These are phyloP conservation scores for Psettodes erumei DNA, from an alignment of 2,113 vertebrate species.

Conservation along the genomic window DNA sequence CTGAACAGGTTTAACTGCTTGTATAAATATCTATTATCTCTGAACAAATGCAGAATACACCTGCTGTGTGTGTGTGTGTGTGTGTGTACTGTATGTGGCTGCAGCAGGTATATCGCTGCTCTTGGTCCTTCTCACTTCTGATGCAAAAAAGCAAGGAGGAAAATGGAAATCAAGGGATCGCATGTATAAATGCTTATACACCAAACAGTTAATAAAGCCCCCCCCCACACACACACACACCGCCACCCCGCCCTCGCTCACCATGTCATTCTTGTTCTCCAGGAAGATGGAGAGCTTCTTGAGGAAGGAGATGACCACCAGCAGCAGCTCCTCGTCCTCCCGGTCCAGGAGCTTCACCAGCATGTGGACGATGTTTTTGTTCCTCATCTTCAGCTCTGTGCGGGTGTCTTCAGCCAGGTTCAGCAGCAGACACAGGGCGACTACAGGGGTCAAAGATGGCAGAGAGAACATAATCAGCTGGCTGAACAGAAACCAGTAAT, in stretches of 20 bases:
- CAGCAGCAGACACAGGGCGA: constrained; percentile 91
- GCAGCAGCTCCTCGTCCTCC: constrained; percentile 91
- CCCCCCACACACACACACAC: not conserved
- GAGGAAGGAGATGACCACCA: constrained; percentile 92
- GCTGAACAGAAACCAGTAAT: not conserved
- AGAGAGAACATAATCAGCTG: not conserved
- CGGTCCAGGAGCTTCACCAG: constrained; percentile 92
- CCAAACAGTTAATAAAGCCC: too few species aligned
- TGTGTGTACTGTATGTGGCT: too few species aligned
- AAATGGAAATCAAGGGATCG: too few species aligned
- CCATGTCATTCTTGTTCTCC: constrained; percentile 98
- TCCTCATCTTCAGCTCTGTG: constrained; percentile 96
- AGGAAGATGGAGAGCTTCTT: constrained; percentile 98
- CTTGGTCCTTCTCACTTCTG: too few species aligned
- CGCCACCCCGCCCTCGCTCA: constrained; percentile 67
- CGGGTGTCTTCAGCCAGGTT: constrained; percentile 94
- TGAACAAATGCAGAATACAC: too few species aligned
- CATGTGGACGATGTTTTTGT: constrained; percentile 95
- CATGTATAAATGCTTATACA: too few species aligned
- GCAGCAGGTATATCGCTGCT: too few species aligned
- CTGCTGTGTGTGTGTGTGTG: too few species aligned
- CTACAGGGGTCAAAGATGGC: constrained; percentile 64
- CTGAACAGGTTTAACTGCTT: too few species aligned
- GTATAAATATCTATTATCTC: too few species aligned
- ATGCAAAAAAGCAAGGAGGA: too few species aligned